Base-by-base conservation (phyloP, 1,140 invertebrate genomes). In the Halyomorpha halys region DNA sequence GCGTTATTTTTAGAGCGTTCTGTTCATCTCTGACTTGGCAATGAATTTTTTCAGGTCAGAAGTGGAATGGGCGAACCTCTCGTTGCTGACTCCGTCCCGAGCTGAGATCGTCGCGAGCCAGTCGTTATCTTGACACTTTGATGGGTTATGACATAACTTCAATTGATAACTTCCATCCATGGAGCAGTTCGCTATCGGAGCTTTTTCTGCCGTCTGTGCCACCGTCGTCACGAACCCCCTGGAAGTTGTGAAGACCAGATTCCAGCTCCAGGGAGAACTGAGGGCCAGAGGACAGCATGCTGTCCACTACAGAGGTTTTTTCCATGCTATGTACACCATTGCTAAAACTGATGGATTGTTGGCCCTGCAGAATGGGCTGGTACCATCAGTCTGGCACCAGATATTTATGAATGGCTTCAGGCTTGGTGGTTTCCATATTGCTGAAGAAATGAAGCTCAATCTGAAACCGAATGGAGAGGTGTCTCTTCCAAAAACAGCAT, bases 241-340 rank as follows among this genome's bases (percentile, higher is more conserved):
- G 45, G 91, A 96, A 73, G 89, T 94, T 0, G 81, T 93, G 1
- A 95, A 95, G 76, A 94, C 89, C 6, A 80, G 91, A 15, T 82
- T 94, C 70, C 91, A 95, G 73, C 76, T 94, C 0, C 91, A 94
- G 76, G 91, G 91, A 8, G 91, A 95, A 73, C 72, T 94, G 15
- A 79, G 83, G 66, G 81, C 83, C 0, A 77, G 80, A 27, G 87
- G 88, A 0, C 72, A 79, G 1, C 84, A 85, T 68, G 72, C 74
- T 15, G 78, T 77, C 44, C 75, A 80, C 67, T 84, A 82, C 63
- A 78, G 77, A 44, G 85, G 84, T 70, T 67, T 84, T 2, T 75
- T 85, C 62, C 85, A 87, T 71, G 84, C 83, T 2, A 79, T 81
- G 45, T 83, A 82, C 66, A 74, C 79, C 3, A 81, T 86, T 66